Conservation (phyloP, 2,888 invertebrate species). For the Helobdella robusta region DNA sequence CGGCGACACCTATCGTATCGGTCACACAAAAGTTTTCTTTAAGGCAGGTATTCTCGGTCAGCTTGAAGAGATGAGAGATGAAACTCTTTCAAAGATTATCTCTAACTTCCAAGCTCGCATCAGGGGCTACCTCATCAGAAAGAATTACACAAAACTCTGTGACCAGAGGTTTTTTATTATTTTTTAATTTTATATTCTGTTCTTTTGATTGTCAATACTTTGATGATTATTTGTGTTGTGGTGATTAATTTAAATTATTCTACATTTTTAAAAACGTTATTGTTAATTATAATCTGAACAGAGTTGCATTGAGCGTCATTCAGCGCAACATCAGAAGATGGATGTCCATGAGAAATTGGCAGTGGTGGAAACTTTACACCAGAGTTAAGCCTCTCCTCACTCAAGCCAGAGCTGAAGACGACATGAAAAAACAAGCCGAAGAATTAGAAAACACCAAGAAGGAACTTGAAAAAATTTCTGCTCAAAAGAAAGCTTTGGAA, state of each 20-base stretch:
- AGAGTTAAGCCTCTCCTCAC: constrained; percentile 98
- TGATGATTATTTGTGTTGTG: not conserved
- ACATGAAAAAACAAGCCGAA: constrained; percentile 89
- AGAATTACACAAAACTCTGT: constrained; percentile 89
- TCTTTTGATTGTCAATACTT: not conserved
- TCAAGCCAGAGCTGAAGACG: constrained; percentile 96
- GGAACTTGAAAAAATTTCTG: constrained; percentile 84
- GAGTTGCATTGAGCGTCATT: constrained; percentile 87
- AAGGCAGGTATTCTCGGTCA: constrained; percentile 99
- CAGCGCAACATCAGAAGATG: constrained; percentile 99
- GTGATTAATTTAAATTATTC: not conserved
- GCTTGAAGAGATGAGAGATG: constrained; percentile 99
- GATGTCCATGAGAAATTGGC: constrained; percentile 97
- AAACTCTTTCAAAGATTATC: constrained; percentile 88
- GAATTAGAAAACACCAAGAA: constrained; percentile 89
- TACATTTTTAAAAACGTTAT: not conserved
- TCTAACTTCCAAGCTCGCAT: constrained; percentile 83
- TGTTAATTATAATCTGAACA: constrained; percentile 45
- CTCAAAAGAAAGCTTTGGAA: constrained; percentile 91
- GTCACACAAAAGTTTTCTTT: constrained; percentile 99
- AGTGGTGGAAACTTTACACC: constrained; percentile 99
- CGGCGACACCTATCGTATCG: constrained; percentile 91
- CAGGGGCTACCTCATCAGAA: constrained; percentile 65
- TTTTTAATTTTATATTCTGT: not conserved
- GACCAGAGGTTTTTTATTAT: constrained; percentile 70